Evolutionary conservation across 2,888 invertebrate species (phyloP).

Genomic region (Conus canariensis): DNA sequence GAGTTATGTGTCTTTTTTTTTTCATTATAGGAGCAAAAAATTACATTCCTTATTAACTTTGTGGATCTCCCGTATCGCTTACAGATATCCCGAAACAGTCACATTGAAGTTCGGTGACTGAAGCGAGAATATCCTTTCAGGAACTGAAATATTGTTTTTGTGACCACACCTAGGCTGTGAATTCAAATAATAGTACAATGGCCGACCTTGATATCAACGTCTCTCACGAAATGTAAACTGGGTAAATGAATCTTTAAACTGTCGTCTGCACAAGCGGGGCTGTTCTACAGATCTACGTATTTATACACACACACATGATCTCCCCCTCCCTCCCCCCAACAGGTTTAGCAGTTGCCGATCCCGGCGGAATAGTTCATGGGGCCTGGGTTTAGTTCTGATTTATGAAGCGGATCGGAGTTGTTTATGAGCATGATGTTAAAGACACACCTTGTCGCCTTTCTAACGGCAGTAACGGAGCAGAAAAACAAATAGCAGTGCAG

Average conservation of each 20-base stretch:
- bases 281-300: neutral
- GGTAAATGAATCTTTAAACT: slow-evolving; percentile 29
- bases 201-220: neutral
- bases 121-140: neutral
- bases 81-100: too few relatives aligned
- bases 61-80: too few relatives aligned
- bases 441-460: neutral
- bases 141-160: neutral
- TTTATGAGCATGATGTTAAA: slow-evolving; percentile 44
- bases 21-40: too few relatives aligned
- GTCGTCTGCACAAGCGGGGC: neutral
- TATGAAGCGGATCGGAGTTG: slow-evolving; percentile 41
- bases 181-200: too few relatives aligned
- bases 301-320: neutral
- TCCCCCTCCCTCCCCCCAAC: neutral
- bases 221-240: neutral
- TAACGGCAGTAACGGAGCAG: slow-evolving; percentile 21
- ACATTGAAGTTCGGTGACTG: neutral
- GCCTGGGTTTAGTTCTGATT: slow-evolving; percentile 37
- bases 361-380: slow-evolving; percentile 14
- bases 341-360: slow-evolving; percentile 22
- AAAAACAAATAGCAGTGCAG: slow-evolving; percentile 40
- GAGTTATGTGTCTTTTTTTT: too few relatives aligned
- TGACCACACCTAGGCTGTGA: too few relatives aligned
- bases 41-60: too few relatives aligned